Conservation (phyloP, 2,888 invertebrate species). For the Dryadula phaetusa region DNA sequence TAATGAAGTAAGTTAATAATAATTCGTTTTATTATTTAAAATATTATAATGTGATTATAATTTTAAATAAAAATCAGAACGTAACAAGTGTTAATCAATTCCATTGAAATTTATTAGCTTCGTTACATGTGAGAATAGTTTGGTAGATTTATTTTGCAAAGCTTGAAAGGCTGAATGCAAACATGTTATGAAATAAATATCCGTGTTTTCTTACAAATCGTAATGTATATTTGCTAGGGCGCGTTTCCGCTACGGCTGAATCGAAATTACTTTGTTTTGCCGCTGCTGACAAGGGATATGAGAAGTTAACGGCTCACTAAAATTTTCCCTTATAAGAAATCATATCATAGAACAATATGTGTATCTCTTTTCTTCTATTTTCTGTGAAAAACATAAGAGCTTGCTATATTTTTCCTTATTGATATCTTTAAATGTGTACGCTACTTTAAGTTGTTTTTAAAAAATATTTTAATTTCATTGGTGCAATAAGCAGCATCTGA, state of each 20-base stretch:
- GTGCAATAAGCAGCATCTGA: too few species aligned
- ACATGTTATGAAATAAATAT: slow-evolving; percentile 65
- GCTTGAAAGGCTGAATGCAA: slow-evolving; percentile 58
- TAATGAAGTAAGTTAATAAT: slow-evolving; percentile 19
- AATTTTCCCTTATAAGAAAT: slow-evolving; percentile 41
- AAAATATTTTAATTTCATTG: too few species aligned
- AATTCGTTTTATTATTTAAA: background rate
- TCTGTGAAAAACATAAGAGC: background rate
- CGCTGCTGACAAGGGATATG: slow-evolving; percentile 52
- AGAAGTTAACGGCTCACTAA: slow-evolving; percentile 49
- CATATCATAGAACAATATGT: slow-evolving; percentile 31
- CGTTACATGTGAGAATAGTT: background rate
- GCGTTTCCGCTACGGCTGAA: slow-evolving; percentile 59
- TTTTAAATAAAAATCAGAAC: background rate
- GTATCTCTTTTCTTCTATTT: slow-evolving; percentile 29
- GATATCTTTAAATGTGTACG: background rate
- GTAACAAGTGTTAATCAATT: background rate
- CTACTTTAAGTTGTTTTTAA: too few species aligned
- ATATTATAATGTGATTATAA: background rate
- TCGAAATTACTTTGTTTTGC: slow-evolving; percentile 76
- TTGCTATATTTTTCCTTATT: background rate
- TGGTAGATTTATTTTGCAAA: slow-evolving; percentile 38
- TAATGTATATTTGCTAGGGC: slow-evolving; percentile 67
- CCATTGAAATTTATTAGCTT: background rate
- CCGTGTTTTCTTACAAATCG: slow-evolving; percentile 71